Percentiles rank a stretch among this genome's conserved stretches.
Evolutionary conservation across 2,888 invertebrate species (phyloP).

Genomic region (Drosophila atripex): DNA sequence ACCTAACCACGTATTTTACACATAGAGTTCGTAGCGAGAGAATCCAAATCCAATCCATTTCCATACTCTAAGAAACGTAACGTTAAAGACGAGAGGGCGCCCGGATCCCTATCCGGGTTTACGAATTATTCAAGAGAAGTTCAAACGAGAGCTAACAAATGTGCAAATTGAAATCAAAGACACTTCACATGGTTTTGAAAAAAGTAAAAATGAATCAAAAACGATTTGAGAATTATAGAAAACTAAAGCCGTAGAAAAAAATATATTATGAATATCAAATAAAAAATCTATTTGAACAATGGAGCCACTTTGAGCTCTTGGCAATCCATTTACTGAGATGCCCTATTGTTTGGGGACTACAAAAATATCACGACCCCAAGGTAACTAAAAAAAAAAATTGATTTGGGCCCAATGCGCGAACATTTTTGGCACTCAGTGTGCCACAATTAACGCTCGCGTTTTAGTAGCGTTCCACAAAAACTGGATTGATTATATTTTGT

Average conservation of each 20-base stretch:
- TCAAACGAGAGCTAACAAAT: slow-evolving; percentile 51
- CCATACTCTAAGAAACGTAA: slow-evolving; percentile 64
- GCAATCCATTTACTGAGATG: slow-evolving; percentile 44
- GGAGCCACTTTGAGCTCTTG: slow-evolving; percentile 42
- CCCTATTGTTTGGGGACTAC: not conserved
- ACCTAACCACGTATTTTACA: slow-evolving; percentile 68
- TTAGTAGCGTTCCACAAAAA: slow-evolving; percentile 56
- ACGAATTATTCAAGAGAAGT: slow-evolving; percentile 5
- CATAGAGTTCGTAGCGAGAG: slow-evolving; percentile 40
- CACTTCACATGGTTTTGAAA: slow-evolving; percentile 66
- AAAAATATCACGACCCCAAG: slow-evolving; percentile 12
- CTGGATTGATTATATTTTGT: slow-evolving; percentile 65
- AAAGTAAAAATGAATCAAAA: slow-evolving; percentile 61
- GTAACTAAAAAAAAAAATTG: slow-evolving; percentile 5
- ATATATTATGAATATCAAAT: slow-evolving; percentile 50
- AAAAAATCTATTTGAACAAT: slow-evolving; percentile 18
- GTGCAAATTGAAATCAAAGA: slow-evolving; percentile 73
- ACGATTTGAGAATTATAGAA: slow-evolving; percentile 44
- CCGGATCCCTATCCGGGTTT: slow-evolving; percentile 8
- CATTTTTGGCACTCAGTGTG: slow-evolving; percentile 42
- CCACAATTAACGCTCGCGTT: slow-evolving; percentile 43
- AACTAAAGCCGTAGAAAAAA: slow-evolving; percentile 38
- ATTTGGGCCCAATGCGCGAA: slow-evolving; percentile 15
- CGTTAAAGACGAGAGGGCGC: slow-evolving; percentile 52
- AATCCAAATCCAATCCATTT: slow-evolving; percentile 47